phyloP scores from a whole-genome alignment of 2,888 invertebrate genomes.

The Protonemura montana region DNA sequence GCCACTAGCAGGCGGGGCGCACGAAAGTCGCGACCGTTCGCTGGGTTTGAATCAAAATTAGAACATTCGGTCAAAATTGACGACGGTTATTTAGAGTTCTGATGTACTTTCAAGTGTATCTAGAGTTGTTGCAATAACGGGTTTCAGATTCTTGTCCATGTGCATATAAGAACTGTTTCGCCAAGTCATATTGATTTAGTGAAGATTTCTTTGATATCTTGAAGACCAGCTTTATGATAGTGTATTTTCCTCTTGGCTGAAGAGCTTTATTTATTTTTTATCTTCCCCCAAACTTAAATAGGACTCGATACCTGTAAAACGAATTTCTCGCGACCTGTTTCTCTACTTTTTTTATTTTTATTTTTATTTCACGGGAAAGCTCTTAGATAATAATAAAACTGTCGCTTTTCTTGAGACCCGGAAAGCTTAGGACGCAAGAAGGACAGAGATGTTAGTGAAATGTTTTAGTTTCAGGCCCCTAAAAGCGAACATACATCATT shows the following conservation, averaged over 20 bases:
- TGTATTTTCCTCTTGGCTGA: neutral
- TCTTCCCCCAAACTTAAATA: neutral
- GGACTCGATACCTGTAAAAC: conserved; percentile 15
- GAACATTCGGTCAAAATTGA: neutral
- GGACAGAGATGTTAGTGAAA: conserved; percentile 45
- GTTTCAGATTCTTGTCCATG: neutral
- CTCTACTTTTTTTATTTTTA: neutral
- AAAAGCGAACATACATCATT: conserved; percentile 57
- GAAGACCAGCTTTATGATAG: neutral
- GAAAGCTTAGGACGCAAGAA: conserved; percentile 1
- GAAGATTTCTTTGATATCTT: neutral
- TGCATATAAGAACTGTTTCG: neutral
- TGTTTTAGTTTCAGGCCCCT: conserved; percentile 46
- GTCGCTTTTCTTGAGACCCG: conserved; percentile 33
- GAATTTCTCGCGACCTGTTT: neutral
- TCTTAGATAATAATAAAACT: conserved; percentile 46
- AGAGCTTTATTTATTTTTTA: neutral
- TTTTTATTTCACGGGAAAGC: conserved; percentile 22
- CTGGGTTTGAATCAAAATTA: neutral
- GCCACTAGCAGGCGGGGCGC: neutral
- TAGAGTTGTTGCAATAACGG: neutral
- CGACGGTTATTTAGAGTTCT: neutral
- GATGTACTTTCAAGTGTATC: neutral
- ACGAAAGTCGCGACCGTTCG: neutral
- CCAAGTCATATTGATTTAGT: neutral